Evolutionary conservation across 2,113 vertebrate genomes (phyloP).

Genomic region (Ibidorhyncha struthersii): DNA sequence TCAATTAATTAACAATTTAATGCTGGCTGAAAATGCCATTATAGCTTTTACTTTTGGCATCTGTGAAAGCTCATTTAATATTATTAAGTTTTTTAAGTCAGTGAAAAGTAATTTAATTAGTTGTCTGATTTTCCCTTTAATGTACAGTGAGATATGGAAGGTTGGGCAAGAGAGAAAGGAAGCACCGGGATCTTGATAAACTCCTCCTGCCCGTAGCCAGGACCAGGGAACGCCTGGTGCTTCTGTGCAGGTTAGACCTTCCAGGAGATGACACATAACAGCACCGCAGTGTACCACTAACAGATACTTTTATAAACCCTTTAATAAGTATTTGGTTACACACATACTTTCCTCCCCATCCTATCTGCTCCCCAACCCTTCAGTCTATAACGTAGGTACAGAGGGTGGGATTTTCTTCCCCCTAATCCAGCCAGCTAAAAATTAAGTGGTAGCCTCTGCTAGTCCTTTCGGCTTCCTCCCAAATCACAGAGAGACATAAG

Average conservation of each 20-base stretch:
- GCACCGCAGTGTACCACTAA: not conserved
- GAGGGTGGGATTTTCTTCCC: not conserved
- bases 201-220: not conserved
- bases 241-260: not conserved
- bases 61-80: slow-evolving; percentile 32
- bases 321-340: not conserved
- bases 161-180: not conserved
- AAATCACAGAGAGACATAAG: not conserved
- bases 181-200: not conserved
- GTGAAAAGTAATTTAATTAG: slow-evolving; percentile 32
- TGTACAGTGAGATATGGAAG: not conserved
- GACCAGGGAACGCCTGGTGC: not conserved
- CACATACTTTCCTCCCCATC: not conserved
- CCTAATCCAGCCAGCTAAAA: not conserved
- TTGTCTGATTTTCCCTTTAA: not conserved
- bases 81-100: slow-evolving; percentile 4
- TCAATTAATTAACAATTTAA: slow-evolving; percentile 41
- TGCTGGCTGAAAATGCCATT: not conserved
- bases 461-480: not conserved
- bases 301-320: not conserved
- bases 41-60: slow-evolving; percentile 8
- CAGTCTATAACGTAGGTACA: not conserved
- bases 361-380: not conserved
- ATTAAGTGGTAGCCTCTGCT: not conserved
- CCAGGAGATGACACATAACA: not conserved